Base-by-base conservation (phyloP, 1,140 invertebrate species). In the Psilanteris sp. region DNA sequence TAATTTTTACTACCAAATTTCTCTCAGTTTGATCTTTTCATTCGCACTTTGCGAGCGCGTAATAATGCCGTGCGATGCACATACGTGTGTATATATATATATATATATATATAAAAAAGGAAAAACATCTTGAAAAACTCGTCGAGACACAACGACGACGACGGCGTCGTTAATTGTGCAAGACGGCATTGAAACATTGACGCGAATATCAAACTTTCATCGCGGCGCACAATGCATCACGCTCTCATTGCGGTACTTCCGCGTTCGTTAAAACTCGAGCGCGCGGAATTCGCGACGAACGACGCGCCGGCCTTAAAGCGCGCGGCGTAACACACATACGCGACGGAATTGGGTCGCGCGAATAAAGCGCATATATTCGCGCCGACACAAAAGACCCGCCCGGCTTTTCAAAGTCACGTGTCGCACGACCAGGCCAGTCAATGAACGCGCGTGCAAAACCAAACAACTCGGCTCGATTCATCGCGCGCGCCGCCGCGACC, bases 191-290 rank as follows among this genome's bases (percentile, higher is more conserved):
- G 57, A 64, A 72, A 44, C 43, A 37, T 62, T 62, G 39, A 64
- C 31, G 68, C 16, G 29, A 13, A 10, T 67, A 67, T 64, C 61
- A 66, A 67, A 74, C 54, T 74, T 74, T 74, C 54, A 74, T 74
- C 71, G 41, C 32, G 32, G 13, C 32, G 31, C 15, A 72, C 68
- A 72, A 72, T 61, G 62, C 43, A 62, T 52, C 71, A 61, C 62
- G 62, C 71, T 74, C 71, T 67, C 71, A 67, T 67, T 67, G 71
- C 44, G 46, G 36, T 31, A 43, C 54, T 74, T 67, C 54, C 71
- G 54, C 61, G 54, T 59, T 64, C 36, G 54, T 67, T 75, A 75
- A 74, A 67, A 67, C 61, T 34, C 37, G 31, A 66, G 29, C 43
- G 52, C 43, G 64, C 32, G 67, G 54, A 44, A 62, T 57, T 55